These are phyloP conservation scores for Euplexia lucipara DNA, from an alignment of 2,888 invertebrate species.

Conservation along the genomic window DNA sequence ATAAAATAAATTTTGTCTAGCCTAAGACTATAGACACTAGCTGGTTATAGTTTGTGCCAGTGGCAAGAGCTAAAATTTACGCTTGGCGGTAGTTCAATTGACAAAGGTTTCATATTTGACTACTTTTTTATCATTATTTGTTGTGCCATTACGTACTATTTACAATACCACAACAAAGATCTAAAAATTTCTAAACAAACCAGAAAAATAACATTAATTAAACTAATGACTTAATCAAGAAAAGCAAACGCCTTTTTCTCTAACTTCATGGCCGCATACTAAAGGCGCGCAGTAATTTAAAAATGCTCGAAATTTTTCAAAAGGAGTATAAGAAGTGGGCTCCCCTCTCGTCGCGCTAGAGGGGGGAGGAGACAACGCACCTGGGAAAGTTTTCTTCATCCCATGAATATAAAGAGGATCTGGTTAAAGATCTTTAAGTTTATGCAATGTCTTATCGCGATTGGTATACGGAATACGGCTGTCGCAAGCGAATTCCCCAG, in stretches of 20 bases:
- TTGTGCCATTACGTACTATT: no score
- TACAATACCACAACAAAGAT: no score
- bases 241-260: constrained; percentile 33
- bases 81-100: no score
- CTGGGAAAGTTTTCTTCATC: constrained; percentile 80
- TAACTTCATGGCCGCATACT: constrained; percentile 67
- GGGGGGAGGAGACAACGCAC: constrained; percentile 73
- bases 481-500: constrained; percentile 37
- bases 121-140: no score
- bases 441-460: constrained; percentile 62
- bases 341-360: constrained; percentile 42
- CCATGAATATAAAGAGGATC: constrained; percentile 86
- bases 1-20: no score
- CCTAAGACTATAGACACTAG: no score
- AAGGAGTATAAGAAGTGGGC: constrained; percentile 67
- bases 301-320: constrained; percentile 81
- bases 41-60: no score
- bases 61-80: no score
- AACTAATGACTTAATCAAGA: background rate
- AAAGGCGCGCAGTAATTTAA: constrained; percentile 79
- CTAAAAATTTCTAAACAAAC: no score
- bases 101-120: no score
- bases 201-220: background rate
- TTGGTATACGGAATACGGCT: constrained; percentile 56
- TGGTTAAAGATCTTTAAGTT: constrained; percentile 71